Conservation (phyloP, 2,113 vertebrate species). For the Hippocampus abdominalis region DNA sequence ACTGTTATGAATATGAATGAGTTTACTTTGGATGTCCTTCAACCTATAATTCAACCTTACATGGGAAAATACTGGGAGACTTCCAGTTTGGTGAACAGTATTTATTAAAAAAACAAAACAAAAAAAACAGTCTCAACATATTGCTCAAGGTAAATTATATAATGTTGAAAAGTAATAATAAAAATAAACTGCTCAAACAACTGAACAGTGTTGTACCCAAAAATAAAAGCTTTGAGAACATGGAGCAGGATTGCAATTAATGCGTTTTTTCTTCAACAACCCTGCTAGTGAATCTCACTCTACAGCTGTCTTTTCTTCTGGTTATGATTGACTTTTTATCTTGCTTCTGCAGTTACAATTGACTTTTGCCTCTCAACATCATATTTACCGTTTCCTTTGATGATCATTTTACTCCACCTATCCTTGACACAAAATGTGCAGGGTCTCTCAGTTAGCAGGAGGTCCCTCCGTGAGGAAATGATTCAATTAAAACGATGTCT, state of each 20-base stretch:
- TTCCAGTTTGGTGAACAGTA: background rate
- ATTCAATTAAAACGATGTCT: slow-evolving; percentile 65
- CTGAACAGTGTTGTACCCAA: slow-evolving; percentile 40
- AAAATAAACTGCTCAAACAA: slow-evolving; percentile 48
- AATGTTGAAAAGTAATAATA: slow-evolving; percentile 6
- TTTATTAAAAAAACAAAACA: background rate
- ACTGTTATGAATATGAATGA: slow-evolving; percentile 29
- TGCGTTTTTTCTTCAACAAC: background rate
- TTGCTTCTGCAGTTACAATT: background rate
- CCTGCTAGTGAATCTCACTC: background rate
- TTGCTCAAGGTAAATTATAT: slow-evolving; percentile 16
- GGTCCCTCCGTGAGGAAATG: slow-evolving; percentile 34
- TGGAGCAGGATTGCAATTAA: background rate
- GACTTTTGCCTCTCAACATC: background rate
- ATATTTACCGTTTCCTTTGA: background rate
- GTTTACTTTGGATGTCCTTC: slow-evolving; percentile 9
- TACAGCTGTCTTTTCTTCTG: background rate
- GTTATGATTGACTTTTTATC: background rate
- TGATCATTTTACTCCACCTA: background rate
- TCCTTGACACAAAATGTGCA: slow-evolving; percentile 19
- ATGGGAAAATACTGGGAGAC: background rate
- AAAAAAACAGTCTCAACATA: slow-evolving; percentile 33
- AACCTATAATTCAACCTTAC: slow-evolving; percentile 1
- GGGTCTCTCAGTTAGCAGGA: slow-evolving; percentile 14
- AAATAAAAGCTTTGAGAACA: slow-evolving; percentile 29